These are phyloP conservation scores for Brachionus manjavacas DNA, from an alignment of 1,140 invertebrate genomes.

Conservation along the genomic window DNA sequence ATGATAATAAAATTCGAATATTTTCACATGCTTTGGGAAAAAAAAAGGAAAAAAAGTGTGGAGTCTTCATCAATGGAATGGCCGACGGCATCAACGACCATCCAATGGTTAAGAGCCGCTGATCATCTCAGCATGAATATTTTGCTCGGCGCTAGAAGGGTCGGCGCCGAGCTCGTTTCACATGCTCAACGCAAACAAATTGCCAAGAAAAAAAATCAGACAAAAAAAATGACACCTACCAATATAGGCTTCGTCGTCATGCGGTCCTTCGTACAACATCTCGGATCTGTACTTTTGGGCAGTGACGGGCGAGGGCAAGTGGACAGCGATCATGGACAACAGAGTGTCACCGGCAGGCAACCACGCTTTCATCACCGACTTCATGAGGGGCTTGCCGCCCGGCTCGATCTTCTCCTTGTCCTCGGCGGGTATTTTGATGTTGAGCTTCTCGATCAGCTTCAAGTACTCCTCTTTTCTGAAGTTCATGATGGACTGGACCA, in stretches of 20 bases:
- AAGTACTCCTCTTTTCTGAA: constrained; percentile 88
- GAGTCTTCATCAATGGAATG: constrained; percentile 79
- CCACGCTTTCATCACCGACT: constrained; percentile 90
- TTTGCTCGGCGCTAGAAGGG: background rate
- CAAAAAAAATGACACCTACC: constrained; percentile 63
- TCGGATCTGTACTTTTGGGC: constrained; percentile 99
- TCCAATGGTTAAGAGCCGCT: constrained; percentile 48
- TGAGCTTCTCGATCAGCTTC: constrained; percentile 68
- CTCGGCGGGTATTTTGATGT: constrained; percentile 83
- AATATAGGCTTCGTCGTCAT: constrained; percentile 89
- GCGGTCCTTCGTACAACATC: constrained; percentile 82
- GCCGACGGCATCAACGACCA: constrained; percentile 60
- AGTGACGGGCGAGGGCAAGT: constrained; percentile 94
- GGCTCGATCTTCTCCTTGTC: constrained; percentile 82
- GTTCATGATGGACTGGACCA: constrained; percentile 91
- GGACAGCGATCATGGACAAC: constrained; percentile 99
- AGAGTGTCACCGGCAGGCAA: constrained; percentile 96
- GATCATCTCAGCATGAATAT: constrained; percentile 54
- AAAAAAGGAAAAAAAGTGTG: constrained; percentile 46
- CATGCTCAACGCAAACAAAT: background rate
- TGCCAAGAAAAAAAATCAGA: background rate
- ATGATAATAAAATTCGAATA: constrained; percentile 1
- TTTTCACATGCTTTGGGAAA: background rate
- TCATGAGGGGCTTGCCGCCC: constrained; percentile 55
- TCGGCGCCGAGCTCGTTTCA: background rate